Percentiles rank a stretch among this genome's conserved stretches.
phyloP scores from a whole-genome alignment of 2,113 vertebrate species.

The Chaetorhynchus papuensis region DNA sequence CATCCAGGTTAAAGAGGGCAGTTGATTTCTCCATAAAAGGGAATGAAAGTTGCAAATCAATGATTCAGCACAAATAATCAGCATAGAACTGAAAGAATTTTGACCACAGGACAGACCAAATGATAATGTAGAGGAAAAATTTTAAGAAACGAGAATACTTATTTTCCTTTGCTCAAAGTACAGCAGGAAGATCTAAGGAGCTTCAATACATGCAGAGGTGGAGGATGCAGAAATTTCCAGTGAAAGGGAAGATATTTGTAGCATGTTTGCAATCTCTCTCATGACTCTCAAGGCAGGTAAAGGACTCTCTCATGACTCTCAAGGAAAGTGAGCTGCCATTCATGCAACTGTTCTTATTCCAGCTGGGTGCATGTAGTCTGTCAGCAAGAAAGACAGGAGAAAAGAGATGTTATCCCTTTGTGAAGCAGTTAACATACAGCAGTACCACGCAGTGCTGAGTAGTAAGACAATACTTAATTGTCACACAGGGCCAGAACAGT shows the following conservation, averaged over 20 bases:
- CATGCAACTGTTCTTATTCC: not conserved
- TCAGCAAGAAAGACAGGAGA: not conserved
- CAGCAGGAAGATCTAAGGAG: not conserved
- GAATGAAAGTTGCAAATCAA: not conserved
- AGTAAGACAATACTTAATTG: not conserved
- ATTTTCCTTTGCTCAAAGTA: not conserved
- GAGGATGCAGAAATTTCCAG: not conserved
- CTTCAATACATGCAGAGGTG: not conserved
- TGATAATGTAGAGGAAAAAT: not conserved
- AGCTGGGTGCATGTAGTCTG: not conserved
- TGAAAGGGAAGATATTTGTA: not conserved
- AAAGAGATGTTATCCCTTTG: not conserved
- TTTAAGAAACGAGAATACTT: not conserved
- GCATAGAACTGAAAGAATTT: not conserved
- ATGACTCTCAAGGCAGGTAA: not conserved
- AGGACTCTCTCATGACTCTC: not conserved
- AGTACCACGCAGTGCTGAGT: not conserved
- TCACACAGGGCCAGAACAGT: not conserved
- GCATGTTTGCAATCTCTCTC: not conserved
- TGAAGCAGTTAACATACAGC: not conserved
- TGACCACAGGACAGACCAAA: not conserved
- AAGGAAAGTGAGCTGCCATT: not conserved
- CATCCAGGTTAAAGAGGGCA: not conserved
- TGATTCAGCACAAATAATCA: not conserved
- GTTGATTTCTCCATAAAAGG: not conserved